A percentile compares a stretch with the other conserved stretches of the same genome.
Evolutionary conservation across 2,113 vertebrate species (phyloP).

Genomic region (Prietella phreatophila): DNA sequence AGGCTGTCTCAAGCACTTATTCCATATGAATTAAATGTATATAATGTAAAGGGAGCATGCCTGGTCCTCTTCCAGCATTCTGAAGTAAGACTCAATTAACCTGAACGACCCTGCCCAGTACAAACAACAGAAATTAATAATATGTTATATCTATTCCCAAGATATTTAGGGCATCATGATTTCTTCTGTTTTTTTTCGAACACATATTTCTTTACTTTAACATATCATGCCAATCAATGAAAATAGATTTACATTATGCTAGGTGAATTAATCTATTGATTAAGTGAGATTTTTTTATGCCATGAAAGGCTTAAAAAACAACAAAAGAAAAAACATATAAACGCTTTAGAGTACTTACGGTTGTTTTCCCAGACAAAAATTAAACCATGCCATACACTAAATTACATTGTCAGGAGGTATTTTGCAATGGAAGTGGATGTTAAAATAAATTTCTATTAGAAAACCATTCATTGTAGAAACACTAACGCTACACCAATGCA

Average conservation of each 20-base stretch:
- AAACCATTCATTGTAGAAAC: neutral
- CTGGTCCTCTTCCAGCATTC: constrained; percentile 64
- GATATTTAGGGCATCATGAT: constrained; percentile 59
- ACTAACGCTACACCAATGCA: neutral
- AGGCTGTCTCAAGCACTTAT: constrained; percentile 61
- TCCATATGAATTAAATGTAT: constrained; percentile 73
- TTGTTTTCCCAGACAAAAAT: neutral
- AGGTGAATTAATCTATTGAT: constrained; percentile 16
- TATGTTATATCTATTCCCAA: constrained; percentile 61
- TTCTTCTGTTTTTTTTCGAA: constrained; percentile 60
- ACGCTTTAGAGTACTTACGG: neutral
- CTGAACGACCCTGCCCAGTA: constrained; percentile 64
- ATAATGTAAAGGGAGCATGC: constrained; percentile 62
- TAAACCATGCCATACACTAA: neutral
- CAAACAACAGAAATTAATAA: constrained; percentile 72
- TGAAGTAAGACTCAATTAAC: constrained; percentile 78
- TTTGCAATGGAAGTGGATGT: neutral
- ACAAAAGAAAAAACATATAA: neutral
- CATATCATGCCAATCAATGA: constrained; percentile 11
- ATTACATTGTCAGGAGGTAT: neutral
- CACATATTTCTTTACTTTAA: constrained; percentile 49
- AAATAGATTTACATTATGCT: constrained; percentile 1
- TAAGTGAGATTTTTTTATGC: neutral
- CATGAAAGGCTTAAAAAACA: neutral
- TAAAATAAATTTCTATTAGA: neutral